Percentiles rank a stretch among this genome's conserved stretches.
Conservation (phyloP, 2,113 vertebrate species). For the Aegypius monachus region DNA sequence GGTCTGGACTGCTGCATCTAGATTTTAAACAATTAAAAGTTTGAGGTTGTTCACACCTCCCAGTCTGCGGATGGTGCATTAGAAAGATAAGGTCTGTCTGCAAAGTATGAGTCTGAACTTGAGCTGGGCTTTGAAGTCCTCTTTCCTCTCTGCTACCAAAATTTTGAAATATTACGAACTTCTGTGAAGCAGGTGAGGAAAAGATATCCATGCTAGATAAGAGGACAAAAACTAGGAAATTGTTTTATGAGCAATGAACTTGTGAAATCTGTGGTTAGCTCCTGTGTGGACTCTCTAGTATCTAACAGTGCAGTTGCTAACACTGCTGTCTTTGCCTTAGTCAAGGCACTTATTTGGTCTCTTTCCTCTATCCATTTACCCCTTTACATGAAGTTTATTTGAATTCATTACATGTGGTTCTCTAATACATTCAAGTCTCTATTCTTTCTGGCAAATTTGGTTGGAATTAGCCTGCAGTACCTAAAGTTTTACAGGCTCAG, state of each 20-base stretch:
- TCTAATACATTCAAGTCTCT: background rate
- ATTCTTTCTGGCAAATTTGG: background rate
- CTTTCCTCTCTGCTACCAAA: background rate
- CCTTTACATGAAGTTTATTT: background rate
- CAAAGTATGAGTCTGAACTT: background rate
- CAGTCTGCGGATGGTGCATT: background rate
- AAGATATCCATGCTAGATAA: background rate
- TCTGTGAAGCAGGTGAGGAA: background rate
- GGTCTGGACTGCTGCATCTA: background rate
- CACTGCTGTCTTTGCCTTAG: background rate
- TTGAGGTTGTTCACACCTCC: background rate
- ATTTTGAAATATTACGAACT: background rate
- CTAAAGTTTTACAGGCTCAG: background rate
- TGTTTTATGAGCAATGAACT: background rate
- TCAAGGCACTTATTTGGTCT: background rate
- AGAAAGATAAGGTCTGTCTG: conserved; percentile 21
- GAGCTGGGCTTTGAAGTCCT: conserved; percentile 5
- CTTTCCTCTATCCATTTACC: background rate
- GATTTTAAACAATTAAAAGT: background rate
- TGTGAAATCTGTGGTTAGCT: background rate
- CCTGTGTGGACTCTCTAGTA: background rate
- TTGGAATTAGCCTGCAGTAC: background rate
- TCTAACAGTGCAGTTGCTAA: background rate
- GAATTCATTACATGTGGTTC: background rate
- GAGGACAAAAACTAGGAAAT: background rate